phyloP scores from a whole-genome alignment of 2,888 invertebrate species.

The Tetragonisca angustula region DNA sequence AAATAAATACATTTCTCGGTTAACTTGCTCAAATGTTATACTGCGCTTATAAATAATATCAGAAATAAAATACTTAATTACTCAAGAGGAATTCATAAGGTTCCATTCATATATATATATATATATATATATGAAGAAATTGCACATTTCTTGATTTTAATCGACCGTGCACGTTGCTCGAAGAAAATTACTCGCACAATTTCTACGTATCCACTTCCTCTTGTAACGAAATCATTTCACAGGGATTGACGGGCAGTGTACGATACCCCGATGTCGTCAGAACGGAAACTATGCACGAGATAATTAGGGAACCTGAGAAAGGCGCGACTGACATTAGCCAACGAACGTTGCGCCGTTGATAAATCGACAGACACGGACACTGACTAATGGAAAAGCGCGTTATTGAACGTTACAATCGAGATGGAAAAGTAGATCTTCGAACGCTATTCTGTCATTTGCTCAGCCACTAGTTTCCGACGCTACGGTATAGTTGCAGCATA shows the following conservation, averaged over 20 bases:
- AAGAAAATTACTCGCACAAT: background rate
- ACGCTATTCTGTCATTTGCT: background rate
- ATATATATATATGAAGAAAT: background rate
- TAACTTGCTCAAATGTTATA: background rate
- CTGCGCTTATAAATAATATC: background rate
- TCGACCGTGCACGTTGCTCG: background rate
- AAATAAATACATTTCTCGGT: background rate
- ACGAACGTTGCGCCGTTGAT: background rate
- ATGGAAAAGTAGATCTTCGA: background rate
- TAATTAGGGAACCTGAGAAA: slow-evolving; percentile 20
- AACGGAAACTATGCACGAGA: slow-evolving; percentile 25
- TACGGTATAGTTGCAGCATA: background rate
- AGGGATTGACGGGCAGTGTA: background rate
- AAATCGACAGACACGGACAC: background rate
- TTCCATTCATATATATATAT: background rate
- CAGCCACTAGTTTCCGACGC: background rate
- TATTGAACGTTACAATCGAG: background rate
- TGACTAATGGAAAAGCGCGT: background rate
- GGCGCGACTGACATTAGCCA: slow-evolving; percentile 2
- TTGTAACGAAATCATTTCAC: background rate
- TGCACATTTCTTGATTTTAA: background rate
- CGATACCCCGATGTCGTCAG: slow-evolving; percentile 20
- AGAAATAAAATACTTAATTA: background rate
- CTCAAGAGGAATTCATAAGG: background rate
- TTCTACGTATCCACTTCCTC: background rate